Percentiles rank a stretch among this genome's conserved stretches.
phyloP scores from a whole-genome alignment of 1,140 invertebrate genomes.

The Drosophila ironensis region DNA sequence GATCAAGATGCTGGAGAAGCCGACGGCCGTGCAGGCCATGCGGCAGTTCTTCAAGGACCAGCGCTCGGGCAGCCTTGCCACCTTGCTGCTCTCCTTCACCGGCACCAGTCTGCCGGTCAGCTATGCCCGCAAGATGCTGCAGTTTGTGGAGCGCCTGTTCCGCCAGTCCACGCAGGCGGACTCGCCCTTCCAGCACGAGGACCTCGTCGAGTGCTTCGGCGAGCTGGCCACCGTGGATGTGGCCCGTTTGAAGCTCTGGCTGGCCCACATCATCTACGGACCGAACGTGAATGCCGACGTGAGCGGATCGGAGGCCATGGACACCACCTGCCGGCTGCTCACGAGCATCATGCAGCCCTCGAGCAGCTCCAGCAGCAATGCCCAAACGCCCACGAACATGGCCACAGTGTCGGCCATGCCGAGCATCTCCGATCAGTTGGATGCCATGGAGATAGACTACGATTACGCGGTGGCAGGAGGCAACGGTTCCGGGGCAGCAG shows the following conservation, averaged over 20 bases:
- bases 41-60: slow-evolving; percentile 89
- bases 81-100: slow-evolving; percentile 89
- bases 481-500: background rate
- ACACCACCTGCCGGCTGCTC: slow-evolving; percentile 52
- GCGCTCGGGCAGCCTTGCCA: slow-evolving; percentile 85
- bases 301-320: slow-evolving; percentile 52
- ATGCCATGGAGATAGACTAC: slow-evolving; percentile 81
- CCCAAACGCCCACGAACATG: slow-evolving; percentile 82
- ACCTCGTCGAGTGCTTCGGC: slow-evolving; percentile 87
- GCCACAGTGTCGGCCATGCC: slow-evolving; percentile 80
- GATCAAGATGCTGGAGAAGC: slow-evolving; percentile 91
- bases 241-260: slow-evolving; percentile 87
- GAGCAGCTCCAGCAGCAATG: slow-evolving; percentile 82
- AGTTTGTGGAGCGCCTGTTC: slow-evolving; percentile 91
- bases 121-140: slow-evolving; percentile 90
- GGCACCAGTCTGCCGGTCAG: slow-evolving; percentile 86
- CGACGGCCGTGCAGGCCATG: slow-evolving; percentile 90
- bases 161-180: slow-evolving; percentile 85
- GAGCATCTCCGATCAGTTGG: slow-evolving; percentile 80
- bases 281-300: slow-evolving; percentile 62
- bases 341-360: slow-evolving; percentile 71
- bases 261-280: slow-evolving; percentile 87
- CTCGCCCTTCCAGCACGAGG: slow-evolving; percentile 86
- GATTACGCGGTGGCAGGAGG: slow-evolving; percentile 51
- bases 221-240: slow-evolving; percentile 87